Evolutionary conservation across 2,888 invertebrate genomes (phyloP).

Genomic region (Thymelicus lineola): DNA sequence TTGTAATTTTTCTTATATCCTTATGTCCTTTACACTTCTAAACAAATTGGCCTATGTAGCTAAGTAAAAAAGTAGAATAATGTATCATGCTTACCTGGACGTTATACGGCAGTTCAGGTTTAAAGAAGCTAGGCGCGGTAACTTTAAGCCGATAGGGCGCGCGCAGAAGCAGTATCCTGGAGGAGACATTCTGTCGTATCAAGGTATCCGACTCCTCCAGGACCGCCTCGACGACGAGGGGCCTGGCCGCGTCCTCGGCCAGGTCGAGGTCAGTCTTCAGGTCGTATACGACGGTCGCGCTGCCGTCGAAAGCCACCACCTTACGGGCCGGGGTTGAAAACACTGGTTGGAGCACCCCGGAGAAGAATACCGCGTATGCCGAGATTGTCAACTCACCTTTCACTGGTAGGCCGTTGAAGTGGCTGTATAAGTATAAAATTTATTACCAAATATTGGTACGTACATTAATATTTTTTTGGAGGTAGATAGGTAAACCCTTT

Average conservation of each 20-base stretch:
- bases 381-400: conserved; percentile 94
- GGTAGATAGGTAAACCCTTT: no score
- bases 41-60: no score
- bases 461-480: no score
- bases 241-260: conserved; percentile 91
- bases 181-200: conserved; percentile 91
- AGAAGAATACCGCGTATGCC: conserved; percentile 93
- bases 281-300: conserved; percentile 90
- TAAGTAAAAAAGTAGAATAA: no score
- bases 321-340: conserved; percentile 90
- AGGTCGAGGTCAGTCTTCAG: conserved; percentile 90
- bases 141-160: conserved; percentile 88
- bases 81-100: conserved; percentile 86
- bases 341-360: conserved; percentile 91
- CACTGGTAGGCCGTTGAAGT: conserved; percentile 94
- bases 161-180: conserved; percentile 85
- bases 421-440: conserved; percentile 74
- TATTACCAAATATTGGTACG: not conserved
- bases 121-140: conserved; percentile 93
- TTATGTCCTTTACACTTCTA: no score
- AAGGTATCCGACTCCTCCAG: conserved; percentile 96
- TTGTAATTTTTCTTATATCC: no score
- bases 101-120: conserved; percentile 93
- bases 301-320: conserved; percentile 87
- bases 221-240: conserved; percentile 93